Percentiles rank a stretch among this genome's conserved stretches.
phyloP scores from a whole-genome alignment of 2,113 vertebrate genomes.

The Dromaius novaehollandiae region DNA sequence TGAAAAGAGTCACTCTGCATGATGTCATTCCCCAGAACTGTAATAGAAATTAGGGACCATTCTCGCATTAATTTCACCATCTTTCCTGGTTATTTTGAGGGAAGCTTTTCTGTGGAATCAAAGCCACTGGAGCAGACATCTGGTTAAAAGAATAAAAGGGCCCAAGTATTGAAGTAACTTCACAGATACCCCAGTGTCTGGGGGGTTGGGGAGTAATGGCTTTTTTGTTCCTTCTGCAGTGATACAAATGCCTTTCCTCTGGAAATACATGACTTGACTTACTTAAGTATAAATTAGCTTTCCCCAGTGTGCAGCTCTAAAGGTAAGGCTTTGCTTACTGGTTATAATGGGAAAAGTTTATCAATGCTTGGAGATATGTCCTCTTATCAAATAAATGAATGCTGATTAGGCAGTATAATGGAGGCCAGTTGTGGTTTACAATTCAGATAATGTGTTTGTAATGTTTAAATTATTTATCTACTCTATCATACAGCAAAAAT shows the following conservation, averaged over 20 bases:
- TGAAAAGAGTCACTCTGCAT: not conserved
- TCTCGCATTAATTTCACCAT: not conserved
- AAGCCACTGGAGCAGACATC: not conserved
- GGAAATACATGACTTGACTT: not conserved
- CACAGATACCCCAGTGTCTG: not conserved
- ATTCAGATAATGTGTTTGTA: not conserved
- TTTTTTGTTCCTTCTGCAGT: not conserved
- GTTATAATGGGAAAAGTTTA: constrained; percentile 23
- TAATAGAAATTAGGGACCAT: not conserved
- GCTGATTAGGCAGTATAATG: constrained; percentile 28
- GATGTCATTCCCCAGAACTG: not conserved
- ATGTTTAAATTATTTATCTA: not conserved
- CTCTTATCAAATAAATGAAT: constrained; percentile 37
- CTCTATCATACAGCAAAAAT: not conserved
- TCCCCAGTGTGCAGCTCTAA: not conserved
- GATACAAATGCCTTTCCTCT: not conserved
- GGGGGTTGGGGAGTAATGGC: not conserved
- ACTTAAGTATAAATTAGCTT: not conserved
- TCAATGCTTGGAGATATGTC: not conserved
- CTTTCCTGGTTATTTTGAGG: not conserved
- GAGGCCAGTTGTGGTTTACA: constrained; percentile 25
- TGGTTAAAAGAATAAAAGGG: not conserved
- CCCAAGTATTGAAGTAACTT: not conserved
- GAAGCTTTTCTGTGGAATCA: not conserved
- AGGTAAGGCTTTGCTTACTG: not conserved